Evolutionary conservation across 2,797 vertebrate species (phyloP).

Genomic region (Sebastiscus albofasciatus): DNA sequence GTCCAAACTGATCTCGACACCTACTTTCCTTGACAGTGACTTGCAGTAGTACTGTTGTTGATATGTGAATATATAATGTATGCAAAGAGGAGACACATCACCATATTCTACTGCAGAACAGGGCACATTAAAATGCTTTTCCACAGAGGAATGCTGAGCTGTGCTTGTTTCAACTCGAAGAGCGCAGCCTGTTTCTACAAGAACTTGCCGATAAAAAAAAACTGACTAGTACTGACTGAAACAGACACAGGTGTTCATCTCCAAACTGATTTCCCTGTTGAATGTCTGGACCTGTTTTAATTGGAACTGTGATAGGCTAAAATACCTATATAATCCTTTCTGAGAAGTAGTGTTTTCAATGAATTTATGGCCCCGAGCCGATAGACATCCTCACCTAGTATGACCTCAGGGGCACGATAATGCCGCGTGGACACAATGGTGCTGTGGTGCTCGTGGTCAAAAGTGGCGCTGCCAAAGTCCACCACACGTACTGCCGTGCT

Average conservation of each 20-base stretch:
- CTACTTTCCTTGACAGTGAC: neutral
- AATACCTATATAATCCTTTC: neutral
- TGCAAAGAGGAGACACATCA: neutral
- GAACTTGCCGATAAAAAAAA: neutral
- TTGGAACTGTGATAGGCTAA: neutral
- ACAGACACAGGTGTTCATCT: neutral
- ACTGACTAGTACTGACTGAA: neutral
- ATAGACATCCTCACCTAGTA: conserved; percentile 86
- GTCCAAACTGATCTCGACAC: neutral
- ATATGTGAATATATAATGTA: neutral
- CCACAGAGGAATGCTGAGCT: neutral
- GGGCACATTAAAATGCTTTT: neutral
- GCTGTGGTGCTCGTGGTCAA: conserved; percentile 98
- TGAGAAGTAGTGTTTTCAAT: neutral
- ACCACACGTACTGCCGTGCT: conserved; percentile 93
- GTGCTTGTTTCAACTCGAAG: neutral
- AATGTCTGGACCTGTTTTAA: neutral
- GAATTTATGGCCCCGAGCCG: neutral
- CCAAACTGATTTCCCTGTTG: neutral
- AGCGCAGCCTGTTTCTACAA: neutral
- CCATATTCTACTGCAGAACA: neutral
- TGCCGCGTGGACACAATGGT: conserved; percentile 98
- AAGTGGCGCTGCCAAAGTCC: conserved; percentile 97
- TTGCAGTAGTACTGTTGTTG: neutral
- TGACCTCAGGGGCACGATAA: conserved; percentile 96